phyloP scores from a whole-genome alignment of 2,797 vertebrate species.

The Mormyrus hasselquistii region DNA sequence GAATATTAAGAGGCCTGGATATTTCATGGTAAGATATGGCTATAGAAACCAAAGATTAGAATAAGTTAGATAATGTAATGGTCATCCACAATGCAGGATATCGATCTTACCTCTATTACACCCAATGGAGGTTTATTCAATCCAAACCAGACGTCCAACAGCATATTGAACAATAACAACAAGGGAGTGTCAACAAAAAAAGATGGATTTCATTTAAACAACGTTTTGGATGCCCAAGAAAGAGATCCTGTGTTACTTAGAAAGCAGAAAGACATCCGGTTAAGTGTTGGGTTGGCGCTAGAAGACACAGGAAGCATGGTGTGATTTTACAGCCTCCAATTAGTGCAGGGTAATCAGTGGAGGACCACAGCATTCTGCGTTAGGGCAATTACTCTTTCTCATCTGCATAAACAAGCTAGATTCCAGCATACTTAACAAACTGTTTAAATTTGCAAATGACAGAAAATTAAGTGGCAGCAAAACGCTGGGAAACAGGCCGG shows the following conservation, averaged over 20 bases:
- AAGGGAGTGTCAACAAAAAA: not conserved
- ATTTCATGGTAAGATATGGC: not conserved
- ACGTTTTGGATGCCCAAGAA: not conserved
- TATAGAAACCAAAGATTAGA: not conserved
- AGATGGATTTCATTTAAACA: not conserved
- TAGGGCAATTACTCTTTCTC: not conserved
- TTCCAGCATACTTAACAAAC: conserved; percentile 5
- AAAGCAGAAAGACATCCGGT: not conserved
- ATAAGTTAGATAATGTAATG: not conserved
- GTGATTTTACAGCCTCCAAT: not conserved
- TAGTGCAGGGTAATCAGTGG: not conserved
- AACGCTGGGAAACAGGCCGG: not conserved
- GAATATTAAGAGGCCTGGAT: not conserved
- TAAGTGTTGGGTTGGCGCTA: not conserved
- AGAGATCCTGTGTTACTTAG: not conserved
- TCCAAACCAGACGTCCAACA: not conserved
- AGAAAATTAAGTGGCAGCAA: not conserved
- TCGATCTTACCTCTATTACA: not conserved
- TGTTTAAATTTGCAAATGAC: conserved; percentile 10
- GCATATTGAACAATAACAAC: not conserved
- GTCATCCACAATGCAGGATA: not conserved
- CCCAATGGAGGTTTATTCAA: not conserved
- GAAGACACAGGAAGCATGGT: not conserved
- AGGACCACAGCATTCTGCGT: not conserved
- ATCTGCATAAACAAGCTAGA: conserved; percentile 2